Evolutionary conservation across 1,140 invertebrate genomes (phyloP), one percentile per base, ranked within the genome.

Genomic region (Anadara kagoshimensis): DNA sequence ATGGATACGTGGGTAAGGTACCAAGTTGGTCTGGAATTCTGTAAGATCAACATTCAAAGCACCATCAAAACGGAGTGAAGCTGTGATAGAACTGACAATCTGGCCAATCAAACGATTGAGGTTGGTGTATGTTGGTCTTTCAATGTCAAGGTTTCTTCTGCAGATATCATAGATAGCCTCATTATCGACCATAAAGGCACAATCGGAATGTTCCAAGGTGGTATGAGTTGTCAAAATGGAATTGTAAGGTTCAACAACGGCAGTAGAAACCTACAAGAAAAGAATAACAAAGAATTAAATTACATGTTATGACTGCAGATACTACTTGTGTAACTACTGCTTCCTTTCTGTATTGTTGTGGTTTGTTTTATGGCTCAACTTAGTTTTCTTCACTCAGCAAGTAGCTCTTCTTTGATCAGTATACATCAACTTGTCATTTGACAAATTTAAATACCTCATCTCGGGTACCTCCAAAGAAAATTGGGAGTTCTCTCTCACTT

Each of bases 131-230:
- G 83, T 81, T 20, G 95, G 95, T 51, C 94, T 91, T 80, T 95
- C 94, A 76, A 97, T 95, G 88, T 96, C 95, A 82, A 97, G 86
- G 86, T 96, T 96, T 54, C 94, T 92, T 51, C 94, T 92, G 89
- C 95, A 97, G 87, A 73, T 73, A 85, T 97, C 95, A 77, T 96
- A 97, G 74, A 61, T 20, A 2, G 58, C 58, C 87, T 96, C 95
- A 86, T 93, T 95, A 89, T 96, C 84, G 58, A 86, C 77, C 91
- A 87, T 79, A 67, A 86, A 85, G 43, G 84, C 78, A 59, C 85
- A 94, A 80, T 97, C 94, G 71, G 93, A 92, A 78, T 93, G 92
- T 78, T 96, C 93, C 81, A 97, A 91, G 43, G 88, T 89, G 44
- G 88, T 89, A 72, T 90, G 88, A n/a, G 88, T 89, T 11, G 87